Evolutionary conservation across 2,888 invertebrate genomes (phyloP), one percentile per base, ranked within the genome.

Genomic region (Mesorhabditis spiculigera): DNA sequence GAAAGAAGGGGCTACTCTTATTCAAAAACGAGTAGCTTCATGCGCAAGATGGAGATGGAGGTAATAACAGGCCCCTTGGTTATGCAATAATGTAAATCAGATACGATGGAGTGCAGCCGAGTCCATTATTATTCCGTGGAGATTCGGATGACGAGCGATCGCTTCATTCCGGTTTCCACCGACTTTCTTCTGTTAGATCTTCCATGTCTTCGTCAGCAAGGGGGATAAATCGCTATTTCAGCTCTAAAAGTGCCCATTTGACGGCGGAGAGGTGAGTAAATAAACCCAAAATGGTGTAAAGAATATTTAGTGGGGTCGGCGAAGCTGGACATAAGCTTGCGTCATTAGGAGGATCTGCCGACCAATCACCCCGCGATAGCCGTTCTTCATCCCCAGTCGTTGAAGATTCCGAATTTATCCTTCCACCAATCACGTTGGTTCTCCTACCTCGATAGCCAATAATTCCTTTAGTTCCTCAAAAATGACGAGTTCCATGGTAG

Each of bases 161-260:
- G 28, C 69, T 70, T 41, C 68, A 43, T 50, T 50, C 16, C 16
- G 74, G 77, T 0, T 82, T 83, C 68, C 77, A 80, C n/a, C 75
- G 82, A 44, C 75, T 80, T 62, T 79, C 80, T 5, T 84, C 84
- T 5, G 78, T 79, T 28, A 74, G 83, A n/a, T 82, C 82, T 41
- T 81, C 81, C n/a, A 73, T 80, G 69, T 75, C 78, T 10, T 72
- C 73, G 44, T 76, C 79, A 0, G 74, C 77, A 5, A 72, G 72
- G n/a, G 80, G 77, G 0, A 72, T 78, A 62, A 83, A 82, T 68
- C 74, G 82, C 69, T 84, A 83, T 71, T 75, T 77, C 42, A 68
- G 69, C 43, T 71, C 74, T 8, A 28, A 68, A 5, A 43, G 64
- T 44, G 69, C 68, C 4, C 78, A 78, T 72, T 63, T 73, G 16